These are phyloP conservation scores for Microtus richardsoni DNA, from an alignment of 2,113 vertebrate genomes.

Conservation along the genomic window DNA sequence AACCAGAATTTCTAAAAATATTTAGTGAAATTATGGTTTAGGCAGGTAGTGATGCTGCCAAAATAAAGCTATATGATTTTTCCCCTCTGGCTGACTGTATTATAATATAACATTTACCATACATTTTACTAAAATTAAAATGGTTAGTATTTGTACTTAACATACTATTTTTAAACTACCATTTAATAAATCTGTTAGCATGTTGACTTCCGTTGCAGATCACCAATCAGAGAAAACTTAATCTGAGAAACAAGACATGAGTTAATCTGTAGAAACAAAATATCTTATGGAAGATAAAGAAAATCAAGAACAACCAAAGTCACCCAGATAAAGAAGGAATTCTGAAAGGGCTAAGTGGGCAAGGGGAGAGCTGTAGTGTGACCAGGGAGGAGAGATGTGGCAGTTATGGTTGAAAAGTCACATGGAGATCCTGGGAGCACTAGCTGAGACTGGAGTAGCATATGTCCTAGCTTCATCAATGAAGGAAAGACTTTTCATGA, in stretches of 20 bases:
- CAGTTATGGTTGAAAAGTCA: not conserved
- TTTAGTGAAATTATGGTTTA: not conserved
- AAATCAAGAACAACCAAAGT: not conserved
- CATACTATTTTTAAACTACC: not conserved
- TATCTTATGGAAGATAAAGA: not conserved
- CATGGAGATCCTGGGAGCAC: not conserved
- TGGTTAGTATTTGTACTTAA: not conserved
- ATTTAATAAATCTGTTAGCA: not conserved
- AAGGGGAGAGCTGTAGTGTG: not conserved
- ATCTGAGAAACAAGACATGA: not conserved
- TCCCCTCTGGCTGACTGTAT: not conserved
- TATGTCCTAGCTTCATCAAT: not conserved
- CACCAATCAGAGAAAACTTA: not conserved
- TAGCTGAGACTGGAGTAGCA: not conserved
- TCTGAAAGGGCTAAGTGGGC: not conserved
- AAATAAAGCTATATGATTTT: not conserved
- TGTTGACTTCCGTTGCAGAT: not conserved
- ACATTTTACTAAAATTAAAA: not conserved
- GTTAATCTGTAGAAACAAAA: slow-evolving; percentile 11
- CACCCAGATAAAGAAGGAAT: not conserved
- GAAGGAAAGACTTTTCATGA: not conserved
- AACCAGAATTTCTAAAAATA: not conserved
- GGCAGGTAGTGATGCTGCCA: not conserved
- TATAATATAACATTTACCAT: not conserved
- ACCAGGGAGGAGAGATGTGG: not conserved